A percentile compares a stretch with the other conserved stretches of the same genome.
These are phyloP conservation scores for Protodeltote pygarga DNA, from an alignment of 2,888 invertebrate genomes.

Conservation along the genomic window DNA sequence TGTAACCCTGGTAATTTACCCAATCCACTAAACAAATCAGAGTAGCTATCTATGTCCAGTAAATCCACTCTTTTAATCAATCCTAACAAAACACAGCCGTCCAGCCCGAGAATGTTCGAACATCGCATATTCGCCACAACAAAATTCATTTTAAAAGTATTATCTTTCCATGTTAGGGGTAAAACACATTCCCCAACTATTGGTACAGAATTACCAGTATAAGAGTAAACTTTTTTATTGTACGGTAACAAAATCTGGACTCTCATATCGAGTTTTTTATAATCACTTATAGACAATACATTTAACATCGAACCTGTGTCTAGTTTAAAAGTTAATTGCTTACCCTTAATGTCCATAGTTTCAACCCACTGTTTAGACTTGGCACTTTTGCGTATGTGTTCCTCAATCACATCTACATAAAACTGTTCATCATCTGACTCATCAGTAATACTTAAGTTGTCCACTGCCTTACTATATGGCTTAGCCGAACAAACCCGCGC, in stretches of 20 bases:
- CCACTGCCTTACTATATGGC: background rate
- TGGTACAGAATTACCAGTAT: constrained; percentile 3
- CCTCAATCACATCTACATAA: constrained; percentile 5
- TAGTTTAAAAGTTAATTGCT: constrained; percentile 9
- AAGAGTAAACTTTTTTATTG: constrained; percentile 8
- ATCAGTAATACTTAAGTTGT: background rate
- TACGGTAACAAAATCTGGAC: constrained; percentile 3
- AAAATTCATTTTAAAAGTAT: constrained; percentile 8
- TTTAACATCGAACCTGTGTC: constrained; percentile 18
- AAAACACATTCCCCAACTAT: background rate
- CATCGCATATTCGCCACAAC: constrained; percentile 1
- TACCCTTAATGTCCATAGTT: constrained; percentile 8
- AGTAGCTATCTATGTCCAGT: constrained; percentile 14
- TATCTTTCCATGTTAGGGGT: too few species aligned
- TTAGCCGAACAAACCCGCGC: background rate
- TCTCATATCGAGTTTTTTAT: background rate
- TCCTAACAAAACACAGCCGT: constrained; percentile 3
- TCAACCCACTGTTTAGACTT: constrained; percentile 6
- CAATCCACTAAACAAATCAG: constrained; percentile 36
- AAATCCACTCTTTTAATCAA: constrained; percentile 5
- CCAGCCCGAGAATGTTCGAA: constrained; percentile 14
- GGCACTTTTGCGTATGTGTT: too few species aligned
- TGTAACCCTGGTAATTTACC: constrained; percentile 36
- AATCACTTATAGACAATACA: constrained; percentile 3
- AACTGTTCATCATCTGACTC: background rate